Conservation (phyloP, 2,888 invertebrate species). For the Tachina fera region DNA sequence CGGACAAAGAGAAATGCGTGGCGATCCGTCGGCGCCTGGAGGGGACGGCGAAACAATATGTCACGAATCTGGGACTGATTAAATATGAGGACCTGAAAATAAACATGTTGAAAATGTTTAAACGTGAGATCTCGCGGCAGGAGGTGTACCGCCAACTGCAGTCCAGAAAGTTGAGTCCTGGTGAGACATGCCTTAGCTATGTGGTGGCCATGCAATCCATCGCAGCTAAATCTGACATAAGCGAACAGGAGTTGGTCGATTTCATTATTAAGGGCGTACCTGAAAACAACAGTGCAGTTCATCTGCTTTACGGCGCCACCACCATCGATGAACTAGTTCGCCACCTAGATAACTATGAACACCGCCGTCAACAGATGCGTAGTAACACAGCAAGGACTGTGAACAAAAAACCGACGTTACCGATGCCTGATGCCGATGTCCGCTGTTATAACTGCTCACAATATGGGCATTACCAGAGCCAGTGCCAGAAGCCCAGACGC, state of each 20-base stretch:
- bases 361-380: not conserved
- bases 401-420: not conserved
- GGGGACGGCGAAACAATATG: not conserved
- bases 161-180: not conserved
- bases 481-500: no score
- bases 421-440: not conserved
- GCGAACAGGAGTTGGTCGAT: conserved; percentile 36
- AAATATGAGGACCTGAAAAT: not conserved
- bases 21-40: not conserved
- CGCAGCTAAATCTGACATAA: conserved; percentile 31
- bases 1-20: conserved; percentile 18
- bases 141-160: conserved; percentile 52
- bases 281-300: conserved; percentile 28
- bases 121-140: conserved; percentile 44
- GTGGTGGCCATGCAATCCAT: conserved; percentile 47
- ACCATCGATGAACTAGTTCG: conserved; percentile 21
- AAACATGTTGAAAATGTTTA: not conserved
- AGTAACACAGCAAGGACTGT: not conserved
- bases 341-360: conserved; percentile 35
- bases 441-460: no score
- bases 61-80: not conserved
- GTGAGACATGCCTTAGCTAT: conserved; percentile 45
- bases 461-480: no score
- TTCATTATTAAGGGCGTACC: conserved; percentile 52
- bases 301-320: conserved; percentile 37